A percentile compares a stretch with the other conserved stretches of the same genome.
These are phyloP conservation scores for Cryptoprocta ferox DNA, from an alignment of 2,797 vertebrate genomes.

Conservation along the genomic window DNA sequence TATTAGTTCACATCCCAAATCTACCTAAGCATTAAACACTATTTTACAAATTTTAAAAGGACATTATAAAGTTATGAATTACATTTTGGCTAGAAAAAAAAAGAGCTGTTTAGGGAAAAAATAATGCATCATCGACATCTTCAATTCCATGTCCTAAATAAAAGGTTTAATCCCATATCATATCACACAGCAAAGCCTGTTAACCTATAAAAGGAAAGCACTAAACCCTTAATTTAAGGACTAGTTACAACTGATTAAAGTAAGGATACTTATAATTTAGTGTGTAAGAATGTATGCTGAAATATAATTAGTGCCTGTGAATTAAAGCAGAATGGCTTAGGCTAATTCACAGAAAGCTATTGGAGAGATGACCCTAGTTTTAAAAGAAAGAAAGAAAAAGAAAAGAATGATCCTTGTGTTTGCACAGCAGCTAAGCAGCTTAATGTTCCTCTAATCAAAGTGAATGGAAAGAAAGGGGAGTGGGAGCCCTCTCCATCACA, in stretches of 20 bases:
- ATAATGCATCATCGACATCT: constrained; percentile 58
- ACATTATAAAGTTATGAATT: constrained; percentile 23
- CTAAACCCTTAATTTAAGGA: constrained; percentile 83
- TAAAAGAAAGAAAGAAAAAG: neutral
- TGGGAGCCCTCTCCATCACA: constrained; percentile 77
- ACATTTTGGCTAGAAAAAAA: constrained; percentile 53
- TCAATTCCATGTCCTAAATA: constrained; percentile 68
- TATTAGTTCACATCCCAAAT: constrained; percentile 9
- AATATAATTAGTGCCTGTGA: constrained; percentile 86
- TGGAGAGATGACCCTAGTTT: constrained; percentile 76
- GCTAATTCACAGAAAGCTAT: constrained; percentile 85
- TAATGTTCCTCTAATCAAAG: constrained; percentile 86
- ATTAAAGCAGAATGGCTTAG: constrained; percentile 84
- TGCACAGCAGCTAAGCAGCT: constrained; percentile 84
- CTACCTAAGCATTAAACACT: neutral
- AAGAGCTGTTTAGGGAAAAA: constrained; percentile 17
- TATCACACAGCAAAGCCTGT: constrained; percentile 81
- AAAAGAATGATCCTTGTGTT: constrained; percentile 85
- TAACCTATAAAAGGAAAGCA: constrained; percentile 79
- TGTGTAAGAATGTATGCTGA: constrained; percentile 82
- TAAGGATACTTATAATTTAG: constrained; percentile 83
- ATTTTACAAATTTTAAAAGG: constrained; percentile 11
- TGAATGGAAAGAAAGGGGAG: constrained; percentile 82
- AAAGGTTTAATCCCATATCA: constrained; percentile 81
- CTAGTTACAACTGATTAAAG: constrained; percentile 86